Base-by-base conservation (phyloP, 2,113 vertebrate species). In the Thunnus maccoyii region DNA sequence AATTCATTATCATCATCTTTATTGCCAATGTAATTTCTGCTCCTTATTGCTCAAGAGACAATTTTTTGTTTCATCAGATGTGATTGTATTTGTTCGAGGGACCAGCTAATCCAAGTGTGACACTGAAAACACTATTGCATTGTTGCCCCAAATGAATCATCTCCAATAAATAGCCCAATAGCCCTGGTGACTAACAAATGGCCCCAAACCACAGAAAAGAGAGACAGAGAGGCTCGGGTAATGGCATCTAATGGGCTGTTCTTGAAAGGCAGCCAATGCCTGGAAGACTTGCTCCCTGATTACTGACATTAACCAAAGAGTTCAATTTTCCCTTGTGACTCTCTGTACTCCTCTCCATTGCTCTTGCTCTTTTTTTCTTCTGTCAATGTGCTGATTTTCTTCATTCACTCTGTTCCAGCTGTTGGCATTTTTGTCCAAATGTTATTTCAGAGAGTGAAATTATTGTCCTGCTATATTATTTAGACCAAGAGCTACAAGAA, bases 281-380 rank as follows among this genome's bases (percentile, higher is more conserved):
- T 86, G 75, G 63, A 73, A 88, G 84, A 88, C 87, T 74, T 87
- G 65, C 71, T 86, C 30, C 52, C 56, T 90, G 82, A 91, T 91
- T 92, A 90, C 86, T 85, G 78, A 87, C 77, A 91, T 91, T 91
- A 90, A 80, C 60, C 67, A 87, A 87, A 89, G 63, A 88, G 88
- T 86, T 91, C 70, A 78, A 83, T 83, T 88, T 88, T 76, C 78
- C 83, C 70, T 60, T 0, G 64, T 80, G 81, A 79, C 66, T 84
- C 69, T 78, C 70, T 72, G 66, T 65, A 58, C 78, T 86, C 75
- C n/a, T 76, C 62, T 78, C 3, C 32, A 22, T 50, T 72, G 25
- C 62, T 64, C 15, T 9, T 61, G 1, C 12, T 25, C 22, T 46
- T 62, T 72, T 62, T 56, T 51, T 41, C 30, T 8, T 48, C 18